A percentile compares a stretch with the other conserved stretches of the same genome.
phyloP scores from a whole-genome alignment of 2,797 vertebrate species.

The Sternotherus odoratus region DNA sequence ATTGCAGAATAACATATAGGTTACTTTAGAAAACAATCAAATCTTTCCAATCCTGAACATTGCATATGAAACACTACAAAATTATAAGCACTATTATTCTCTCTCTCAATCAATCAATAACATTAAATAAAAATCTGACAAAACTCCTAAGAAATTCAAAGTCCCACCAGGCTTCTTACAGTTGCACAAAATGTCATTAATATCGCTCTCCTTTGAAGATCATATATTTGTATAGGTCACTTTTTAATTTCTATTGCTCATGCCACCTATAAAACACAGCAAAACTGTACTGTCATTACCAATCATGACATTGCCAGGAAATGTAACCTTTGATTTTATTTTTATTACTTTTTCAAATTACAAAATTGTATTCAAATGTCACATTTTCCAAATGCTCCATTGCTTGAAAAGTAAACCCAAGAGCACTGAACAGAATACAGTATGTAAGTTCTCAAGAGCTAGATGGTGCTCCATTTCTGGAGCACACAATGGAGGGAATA shows the following conservation, averaged over 20 bases:
- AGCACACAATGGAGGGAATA: not conserved
- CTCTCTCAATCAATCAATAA: not conserved
- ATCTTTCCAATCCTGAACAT: not conserved
- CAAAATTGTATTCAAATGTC: slow-evolving; percentile 71
- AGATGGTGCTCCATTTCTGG: not conserved
- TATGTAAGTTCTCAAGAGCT: not conserved
- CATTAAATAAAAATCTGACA: slow-evolving; percentile 31
- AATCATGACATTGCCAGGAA: slow-evolving; percentile 57
- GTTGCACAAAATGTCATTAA: slow-evolving; percentile 53
- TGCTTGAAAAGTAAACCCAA: not conserved
- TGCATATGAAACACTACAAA: slow-evolving; percentile 38
- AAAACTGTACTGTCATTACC: slow-evolving; percentile 60
- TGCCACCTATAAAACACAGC: slow-evolving; percentile 71
- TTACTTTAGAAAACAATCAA: slow-evolving; percentile 27
- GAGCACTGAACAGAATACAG: slow-evolving; percentile 8
- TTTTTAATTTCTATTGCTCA: slow-evolving; percentile 69
- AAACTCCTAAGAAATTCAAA: slow-evolving; percentile 63
- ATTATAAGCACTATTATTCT: slow-evolving; percentile 32
- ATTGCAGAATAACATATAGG: slow-evolving; percentile 50
- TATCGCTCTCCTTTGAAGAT: slow-evolving; percentile 61
- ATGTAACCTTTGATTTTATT: slow-evolving; percentile 69
- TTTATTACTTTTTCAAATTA: slow-evolving; percentile 69
- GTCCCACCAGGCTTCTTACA: slow-evolving; percentile 57
- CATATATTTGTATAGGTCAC: slow-evolving; percentile 60
- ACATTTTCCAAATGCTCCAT: slow-evolving; percentile 21